Evolutionary conservation across 2,888 invertebrate genomes (phyloP).

Genomic region (Drosophila kambysellisi): DNA sequence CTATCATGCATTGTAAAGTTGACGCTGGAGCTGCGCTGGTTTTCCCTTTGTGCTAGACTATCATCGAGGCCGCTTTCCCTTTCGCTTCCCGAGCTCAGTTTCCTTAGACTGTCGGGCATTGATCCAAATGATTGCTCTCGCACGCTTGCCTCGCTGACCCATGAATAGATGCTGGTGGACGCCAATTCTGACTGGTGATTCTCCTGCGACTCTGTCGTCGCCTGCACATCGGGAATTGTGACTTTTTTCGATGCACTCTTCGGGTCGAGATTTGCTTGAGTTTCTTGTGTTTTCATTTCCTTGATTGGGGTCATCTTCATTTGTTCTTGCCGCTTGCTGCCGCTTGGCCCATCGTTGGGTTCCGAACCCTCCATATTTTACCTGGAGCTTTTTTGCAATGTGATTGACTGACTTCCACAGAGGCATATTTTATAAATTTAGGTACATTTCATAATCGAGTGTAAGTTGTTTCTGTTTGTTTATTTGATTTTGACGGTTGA

Average conservation of each 20-base stretch:
- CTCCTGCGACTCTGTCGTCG: not conserved
- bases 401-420: constrained; percentile 9
- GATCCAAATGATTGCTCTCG: not conserved
- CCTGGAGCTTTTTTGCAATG: constrained; percentile 26
- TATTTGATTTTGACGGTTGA: constrained; percentile 36
- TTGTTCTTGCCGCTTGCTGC: constrained; percentile 2
- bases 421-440: constrained; percentile 69
- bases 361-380: constrained; percentile 43
- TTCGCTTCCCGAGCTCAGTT: not conserved
- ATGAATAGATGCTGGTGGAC: not conserved
- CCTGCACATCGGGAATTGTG: not conserved
- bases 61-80: not conserved
- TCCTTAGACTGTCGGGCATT: not conserved
- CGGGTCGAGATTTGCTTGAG: not conserved
- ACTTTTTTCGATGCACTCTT: not conserved
- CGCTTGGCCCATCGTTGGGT: constrained; percentile 11
- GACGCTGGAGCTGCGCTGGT: not conserved
- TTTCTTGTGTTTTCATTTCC: not conserved
- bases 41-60: not conserved
- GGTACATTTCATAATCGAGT: constrained; percentile 53
- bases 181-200: not conserved
- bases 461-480: constrained; percentile 17
- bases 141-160: not conserved
- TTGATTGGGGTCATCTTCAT: not conserved
- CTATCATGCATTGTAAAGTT: not conserved